phyloP scores from a whole-genome alignment of 2,888 invertebrate species.

The Antheraea yamamai region DNA sequence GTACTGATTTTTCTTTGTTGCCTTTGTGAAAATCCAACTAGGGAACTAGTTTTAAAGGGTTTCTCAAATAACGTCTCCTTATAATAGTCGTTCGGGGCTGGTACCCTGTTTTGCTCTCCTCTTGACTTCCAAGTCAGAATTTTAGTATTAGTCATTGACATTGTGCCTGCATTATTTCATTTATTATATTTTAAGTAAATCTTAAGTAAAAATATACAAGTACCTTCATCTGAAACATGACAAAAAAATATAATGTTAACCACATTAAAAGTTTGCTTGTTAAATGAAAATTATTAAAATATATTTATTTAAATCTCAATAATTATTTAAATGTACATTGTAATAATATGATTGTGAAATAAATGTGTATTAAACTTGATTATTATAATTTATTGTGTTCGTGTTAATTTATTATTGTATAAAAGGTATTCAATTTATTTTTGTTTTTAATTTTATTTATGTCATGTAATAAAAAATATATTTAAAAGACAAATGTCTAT shows the following conservation, averaged over 20 bases:
- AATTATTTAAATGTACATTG: background rate
- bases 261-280: background rate
- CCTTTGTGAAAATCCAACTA: too few species aligned
- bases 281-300: constrained; percentile 8
- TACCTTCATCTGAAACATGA: background rate
- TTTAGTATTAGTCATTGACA: background rate
- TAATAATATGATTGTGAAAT: constrained; percentile 11
- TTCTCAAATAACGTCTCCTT: too few species aligned
- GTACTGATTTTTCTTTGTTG: too few species aligned
- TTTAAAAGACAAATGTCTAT: background rate
- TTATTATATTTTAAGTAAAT: background rate
- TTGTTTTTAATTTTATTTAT: constrained; percentile 18
- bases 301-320: constrained; percentile 11
- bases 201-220: background rate
- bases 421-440: background rate
- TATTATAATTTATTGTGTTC: constrained; percentile 13
- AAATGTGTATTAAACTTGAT: constrained; percentile 20
- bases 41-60: too few species aligned
- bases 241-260: background rate
- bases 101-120: background rate
- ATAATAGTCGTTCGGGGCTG: background rate
- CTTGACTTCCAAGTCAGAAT: too few species aligned
- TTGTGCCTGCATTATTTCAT: background rate
- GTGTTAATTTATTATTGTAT: constrained; percentile 13
- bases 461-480: background rate